phyloP scores from a whole-genome alignment of 2,113 vertebrate genomes.

The Paramisgurnus dabryanus region DNA sequence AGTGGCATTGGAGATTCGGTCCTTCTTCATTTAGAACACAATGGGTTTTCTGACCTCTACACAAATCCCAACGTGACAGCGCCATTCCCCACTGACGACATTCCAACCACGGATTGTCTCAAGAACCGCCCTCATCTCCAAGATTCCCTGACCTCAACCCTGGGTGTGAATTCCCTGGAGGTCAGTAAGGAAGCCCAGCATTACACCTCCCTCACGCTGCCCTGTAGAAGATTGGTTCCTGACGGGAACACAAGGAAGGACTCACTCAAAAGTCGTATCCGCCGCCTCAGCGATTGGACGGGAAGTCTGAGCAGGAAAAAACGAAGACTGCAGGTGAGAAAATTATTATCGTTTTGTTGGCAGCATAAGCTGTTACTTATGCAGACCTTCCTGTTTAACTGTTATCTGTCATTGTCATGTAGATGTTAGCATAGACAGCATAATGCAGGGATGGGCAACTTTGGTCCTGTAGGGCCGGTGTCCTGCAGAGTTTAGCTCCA shows the following conservation, averaged over 20 bases:
- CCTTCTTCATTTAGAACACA: conserved; percentile 64
- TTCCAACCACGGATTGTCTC: conserved; percentile 67
- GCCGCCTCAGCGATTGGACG: conserved; percentile 90
- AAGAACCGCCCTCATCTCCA: conserved; percentile 63
- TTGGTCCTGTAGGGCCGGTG: too few relatives aligned
- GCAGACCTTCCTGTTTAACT: conserved; percentile 11
- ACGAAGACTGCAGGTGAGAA: conserved; percentile 86
- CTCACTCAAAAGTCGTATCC: conserved; percentile 86
- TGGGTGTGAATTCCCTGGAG: conserved; percentile 74
- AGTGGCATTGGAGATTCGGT: conserved; percentile 70
- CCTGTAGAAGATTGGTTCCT: conserved; percentile 75
- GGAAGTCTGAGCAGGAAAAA: conserved; percentile 93
- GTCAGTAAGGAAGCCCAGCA: conserved; percentile 64
- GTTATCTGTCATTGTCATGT: background rate
- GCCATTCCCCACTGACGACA: conserved; percentile 65
- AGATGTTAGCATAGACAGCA: background rate
- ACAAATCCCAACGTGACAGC: conserved; percentile 67
- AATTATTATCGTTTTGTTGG: background rate
- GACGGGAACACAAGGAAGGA: conserved; percentile 81
- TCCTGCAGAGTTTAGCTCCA: too few relatives aligned
- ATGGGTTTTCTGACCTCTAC: conserved; percentile 73
- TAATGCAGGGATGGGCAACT: too few relatives aligned
- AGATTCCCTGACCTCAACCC: conserved; percentile 73
- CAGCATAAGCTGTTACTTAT: background rate
- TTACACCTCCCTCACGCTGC: conserved; percentile 82